These are phyloP conservation scores for Neotoxoptera formosana DNA, from an alignment of 1,140 invertebrate genomes.

Conservation along the genomic window DNA sequence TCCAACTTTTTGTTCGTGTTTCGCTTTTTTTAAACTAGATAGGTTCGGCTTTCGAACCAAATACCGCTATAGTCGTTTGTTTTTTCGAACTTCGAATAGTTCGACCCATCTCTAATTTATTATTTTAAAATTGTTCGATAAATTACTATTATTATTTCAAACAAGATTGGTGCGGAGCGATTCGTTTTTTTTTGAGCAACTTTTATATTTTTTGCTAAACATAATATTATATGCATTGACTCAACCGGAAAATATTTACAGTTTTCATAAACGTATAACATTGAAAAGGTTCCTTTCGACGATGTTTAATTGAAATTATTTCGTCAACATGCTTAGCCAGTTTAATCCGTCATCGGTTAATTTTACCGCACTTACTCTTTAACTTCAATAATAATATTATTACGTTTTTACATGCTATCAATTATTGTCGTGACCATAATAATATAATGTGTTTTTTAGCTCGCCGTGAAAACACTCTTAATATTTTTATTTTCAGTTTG, in stretches of 20 bases:
- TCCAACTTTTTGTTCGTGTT: no score
- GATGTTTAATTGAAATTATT: background rate
- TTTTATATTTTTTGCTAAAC: background rate
- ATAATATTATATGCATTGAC: background rate
- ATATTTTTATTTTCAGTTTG: background rate
- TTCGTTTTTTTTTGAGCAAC: background rate
- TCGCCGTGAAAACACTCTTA: background rate
- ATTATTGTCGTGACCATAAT: background rate
- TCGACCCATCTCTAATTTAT: no score
- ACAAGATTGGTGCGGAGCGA: background rate
- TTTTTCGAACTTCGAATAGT: no score
- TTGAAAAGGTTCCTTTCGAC: background rate
- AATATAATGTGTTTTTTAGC: background rate
- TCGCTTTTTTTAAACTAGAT: no score
- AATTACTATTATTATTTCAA: background rate
- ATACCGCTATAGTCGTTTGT: no score
- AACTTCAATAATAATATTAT: background rate
- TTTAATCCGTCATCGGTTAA: background rate
- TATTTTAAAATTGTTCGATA: background rate
- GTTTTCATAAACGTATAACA: background rate
- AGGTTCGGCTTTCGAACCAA: no score
- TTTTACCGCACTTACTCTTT: background rate
- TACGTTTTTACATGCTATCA: background rate
- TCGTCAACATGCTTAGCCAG: background rate
- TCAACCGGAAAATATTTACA: background rate